These are phyloP conservation scores for Taeniopygia guttata DNA, from an alignment of 2,797 vertebrate species.

Conservation along the genomic window DNA sequence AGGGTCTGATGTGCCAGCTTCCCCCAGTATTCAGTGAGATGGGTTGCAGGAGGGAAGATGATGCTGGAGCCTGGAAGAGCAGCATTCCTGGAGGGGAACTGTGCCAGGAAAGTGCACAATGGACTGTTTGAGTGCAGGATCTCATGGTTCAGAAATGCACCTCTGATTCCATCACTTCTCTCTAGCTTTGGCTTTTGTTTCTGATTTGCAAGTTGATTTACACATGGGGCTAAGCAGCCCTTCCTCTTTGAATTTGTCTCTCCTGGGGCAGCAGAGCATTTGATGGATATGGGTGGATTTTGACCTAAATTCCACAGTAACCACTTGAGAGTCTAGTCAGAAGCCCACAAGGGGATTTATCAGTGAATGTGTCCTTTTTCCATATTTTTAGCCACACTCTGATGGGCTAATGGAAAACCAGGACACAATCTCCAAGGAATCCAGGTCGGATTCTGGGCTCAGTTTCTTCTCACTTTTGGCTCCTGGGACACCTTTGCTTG, in stretches of 20 bases:
- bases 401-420: neutral
- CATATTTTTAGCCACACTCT: neutral
- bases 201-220: neutral
- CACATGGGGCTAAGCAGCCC: neutral
- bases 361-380: neutral
- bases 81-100: neutral
- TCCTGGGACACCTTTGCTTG: neutral
- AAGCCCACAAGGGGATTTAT: neutral
- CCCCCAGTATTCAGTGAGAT: neutral
- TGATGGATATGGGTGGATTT: neutral
- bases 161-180: neutral
- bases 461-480: neutral
- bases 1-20: neutral
- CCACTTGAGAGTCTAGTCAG: neutral
- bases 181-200: neutral
- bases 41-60: neutral
- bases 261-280: neutral
- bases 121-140: neutral
- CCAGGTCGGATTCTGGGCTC: neutral
- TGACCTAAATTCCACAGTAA: neutral
- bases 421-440: neutral
- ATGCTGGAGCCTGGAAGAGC: neutral
- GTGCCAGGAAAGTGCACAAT: neutral
- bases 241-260: neutral
- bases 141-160: neutral